Percentiles rank a stretch among this genome's conserved stretches.
Conservation (phyloP, 2,113 vertebrate genomes). For the Crotalus helleri region DNA sequence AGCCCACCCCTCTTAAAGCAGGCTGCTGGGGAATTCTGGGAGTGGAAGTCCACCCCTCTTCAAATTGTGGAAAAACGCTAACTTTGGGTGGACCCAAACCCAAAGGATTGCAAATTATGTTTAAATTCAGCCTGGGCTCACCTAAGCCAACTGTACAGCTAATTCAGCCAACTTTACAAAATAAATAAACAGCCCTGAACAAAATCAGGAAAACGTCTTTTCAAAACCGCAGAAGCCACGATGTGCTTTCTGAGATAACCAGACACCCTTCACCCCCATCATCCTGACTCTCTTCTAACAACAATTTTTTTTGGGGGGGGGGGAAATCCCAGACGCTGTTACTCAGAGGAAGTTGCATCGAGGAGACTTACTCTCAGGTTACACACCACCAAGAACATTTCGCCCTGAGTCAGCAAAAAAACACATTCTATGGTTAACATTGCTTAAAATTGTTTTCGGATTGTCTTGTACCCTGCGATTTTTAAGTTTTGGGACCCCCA, state of each 20-base stretch:
- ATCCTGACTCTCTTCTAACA: not conserved
- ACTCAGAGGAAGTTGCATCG: not conserved
- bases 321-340: not conserved
- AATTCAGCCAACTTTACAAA: not conserved
- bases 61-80: not conserved
- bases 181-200: not conserved
- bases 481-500: not conserved
- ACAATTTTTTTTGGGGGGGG: too few species aligned
- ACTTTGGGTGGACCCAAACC: not conserved
- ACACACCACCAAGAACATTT: not conserved
- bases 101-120: not conserved
- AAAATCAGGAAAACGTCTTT: fast-evolving
- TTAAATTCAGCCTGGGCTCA: not conserved
- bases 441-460: not conserved
- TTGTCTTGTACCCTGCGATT: not conserved
- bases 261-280: not conserved
- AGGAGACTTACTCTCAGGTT: not conserved
- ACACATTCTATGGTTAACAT: not conserved
- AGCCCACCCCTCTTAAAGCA: not conserved
- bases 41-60: not conserved
- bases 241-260: not conserved
- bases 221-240: not conserved
- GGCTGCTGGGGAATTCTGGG: too few species aligned
- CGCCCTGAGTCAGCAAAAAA: not conserved
- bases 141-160: not conserved